phyloP scores from a whole-genome alignment of 2,888 invertebrate species.

The Hymenopus coronatus region DNA sequence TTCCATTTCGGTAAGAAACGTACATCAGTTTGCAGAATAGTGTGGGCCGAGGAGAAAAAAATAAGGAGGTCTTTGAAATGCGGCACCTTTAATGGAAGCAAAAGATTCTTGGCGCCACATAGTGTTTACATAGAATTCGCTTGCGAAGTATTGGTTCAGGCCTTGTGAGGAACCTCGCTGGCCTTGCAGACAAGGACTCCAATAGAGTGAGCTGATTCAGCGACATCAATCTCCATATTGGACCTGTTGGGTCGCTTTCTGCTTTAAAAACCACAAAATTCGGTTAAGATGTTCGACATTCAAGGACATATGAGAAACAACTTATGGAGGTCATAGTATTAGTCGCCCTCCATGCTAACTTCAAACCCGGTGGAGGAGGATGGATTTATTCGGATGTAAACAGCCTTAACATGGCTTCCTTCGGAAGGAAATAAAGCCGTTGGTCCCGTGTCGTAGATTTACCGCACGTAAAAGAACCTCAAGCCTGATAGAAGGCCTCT shows the following conservation, averaged over 20 bases:
- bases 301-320: no score
- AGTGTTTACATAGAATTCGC: neutral
- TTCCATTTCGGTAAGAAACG: neutral
- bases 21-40: neutral
- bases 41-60: neutral
- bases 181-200: neutral
- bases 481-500: no score
- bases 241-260: neutral
- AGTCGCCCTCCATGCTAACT: no score
- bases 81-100: neutral
- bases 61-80: neutral
- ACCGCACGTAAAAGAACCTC: no score
- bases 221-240: neutral
- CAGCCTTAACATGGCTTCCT: no score
- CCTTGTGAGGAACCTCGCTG: neutral
- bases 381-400: no score
- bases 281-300: no score
- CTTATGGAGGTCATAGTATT: no score
- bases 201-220: neutral
- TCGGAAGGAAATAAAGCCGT: no score
- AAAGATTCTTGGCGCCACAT: neutral
- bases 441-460: no score
- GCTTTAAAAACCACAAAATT: no score
- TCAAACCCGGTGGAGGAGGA: no score
- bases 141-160: neutral